Evolutionary conservation across 2,888 invertebrate genomes (phyloP).

Genomic region (Chironomus tentans): DNA sequence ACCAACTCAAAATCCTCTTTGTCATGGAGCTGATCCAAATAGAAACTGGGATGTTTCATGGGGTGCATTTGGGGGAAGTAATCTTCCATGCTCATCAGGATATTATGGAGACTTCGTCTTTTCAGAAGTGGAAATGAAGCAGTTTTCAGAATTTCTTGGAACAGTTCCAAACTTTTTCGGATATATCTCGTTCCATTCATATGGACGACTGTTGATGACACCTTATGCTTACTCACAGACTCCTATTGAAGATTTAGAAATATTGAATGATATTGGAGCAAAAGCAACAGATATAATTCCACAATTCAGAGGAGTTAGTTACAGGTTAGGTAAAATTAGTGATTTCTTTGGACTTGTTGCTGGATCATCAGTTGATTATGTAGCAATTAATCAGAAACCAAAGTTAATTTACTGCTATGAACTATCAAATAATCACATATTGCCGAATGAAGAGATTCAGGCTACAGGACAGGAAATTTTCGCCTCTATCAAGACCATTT

Average conservation of each 20-base stretch:
- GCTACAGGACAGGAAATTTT: not conserved
- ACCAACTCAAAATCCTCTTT: conserved; percentile 34
- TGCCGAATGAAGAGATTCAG: not conserved
- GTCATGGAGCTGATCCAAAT: conserved; percentile 65
- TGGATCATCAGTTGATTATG: not conserved
- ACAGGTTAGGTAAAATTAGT: not conserved
- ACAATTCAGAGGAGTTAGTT: not conserved
- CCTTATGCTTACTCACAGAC: conserved; percentile 58
- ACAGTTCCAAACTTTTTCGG: conserved; percentile 47
- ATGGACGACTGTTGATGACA: conserved; percentile 56
- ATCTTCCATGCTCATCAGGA: conserved; percentile 49
- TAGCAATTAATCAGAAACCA: not conserved
- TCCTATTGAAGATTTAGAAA: conserved; percentile 50
- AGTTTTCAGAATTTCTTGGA: conserved; percentile 47
- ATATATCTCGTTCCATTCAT: conserved; percentile 67
- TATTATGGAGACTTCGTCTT: conserved; percentile 59
- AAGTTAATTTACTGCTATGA: not conserved
- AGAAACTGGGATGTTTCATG: conserved; percentile 61
- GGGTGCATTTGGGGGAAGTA: conserved; percentile 47
- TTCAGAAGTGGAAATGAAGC: conserved; percentile 58
- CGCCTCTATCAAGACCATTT: not conserved
- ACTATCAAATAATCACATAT: not conserved
- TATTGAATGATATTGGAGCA: conserved; percentile 43
- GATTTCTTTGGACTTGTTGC: not conserved
- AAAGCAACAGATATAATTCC: not conserved